phyloP scores from a whole-genome alignment of 2,797 vertebrate genomes.

The Ptychadena robeensis region DNA sequence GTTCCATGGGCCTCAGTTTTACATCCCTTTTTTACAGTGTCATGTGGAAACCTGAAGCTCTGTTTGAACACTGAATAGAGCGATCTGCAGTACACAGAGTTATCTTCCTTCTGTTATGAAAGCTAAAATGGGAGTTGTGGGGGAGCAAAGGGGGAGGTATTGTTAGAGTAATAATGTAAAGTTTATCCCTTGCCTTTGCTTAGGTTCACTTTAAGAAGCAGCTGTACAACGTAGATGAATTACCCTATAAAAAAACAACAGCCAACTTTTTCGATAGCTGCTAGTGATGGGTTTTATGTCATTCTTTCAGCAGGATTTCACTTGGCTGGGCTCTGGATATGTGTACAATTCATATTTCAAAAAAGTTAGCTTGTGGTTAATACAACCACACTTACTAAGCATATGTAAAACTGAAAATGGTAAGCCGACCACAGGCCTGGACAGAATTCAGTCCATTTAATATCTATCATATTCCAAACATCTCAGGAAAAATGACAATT shows the following conservation, averaged over 20 bases:
- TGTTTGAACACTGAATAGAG: too few relatives aligned
- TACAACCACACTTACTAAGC: constrained; percentile 16
- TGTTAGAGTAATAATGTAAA: too few relatives aligned
- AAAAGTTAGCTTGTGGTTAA: constrained; percentile 29
- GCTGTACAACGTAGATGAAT: background rate
- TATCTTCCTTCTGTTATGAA: too few relatives aligned
- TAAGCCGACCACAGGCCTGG: constrained; percentile 32
- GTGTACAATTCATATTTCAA: constrained; percentile 2
- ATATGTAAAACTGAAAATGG: constrained; percentile 14
- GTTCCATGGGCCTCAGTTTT: too few relatives aligned
- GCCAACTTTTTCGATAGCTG: background rate
- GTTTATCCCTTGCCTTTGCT: too few relatives aligned
- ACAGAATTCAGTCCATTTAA: constrained; percentile 22
- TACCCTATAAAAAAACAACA: background rate
- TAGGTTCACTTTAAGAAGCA: too few relatives aligned
- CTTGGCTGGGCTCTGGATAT: background rate
- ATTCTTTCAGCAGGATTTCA: background rate
- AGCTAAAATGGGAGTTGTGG: too few relatives aligned
- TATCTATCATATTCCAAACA: background rate
- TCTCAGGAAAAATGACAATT: background rate
- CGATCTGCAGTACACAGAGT: too few relatives aligned
- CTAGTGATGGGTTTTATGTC: background rate
- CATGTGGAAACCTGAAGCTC: too few relatives aligned
- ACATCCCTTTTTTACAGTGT: too few relatives aligned
- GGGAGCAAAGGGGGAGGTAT: too few relatives aligned